These are phyloP conservation scores for Apodemia mormo DNA, from an alignment of 2,888 invertebrate genomes.

Conservation along the genomic window DNA sequence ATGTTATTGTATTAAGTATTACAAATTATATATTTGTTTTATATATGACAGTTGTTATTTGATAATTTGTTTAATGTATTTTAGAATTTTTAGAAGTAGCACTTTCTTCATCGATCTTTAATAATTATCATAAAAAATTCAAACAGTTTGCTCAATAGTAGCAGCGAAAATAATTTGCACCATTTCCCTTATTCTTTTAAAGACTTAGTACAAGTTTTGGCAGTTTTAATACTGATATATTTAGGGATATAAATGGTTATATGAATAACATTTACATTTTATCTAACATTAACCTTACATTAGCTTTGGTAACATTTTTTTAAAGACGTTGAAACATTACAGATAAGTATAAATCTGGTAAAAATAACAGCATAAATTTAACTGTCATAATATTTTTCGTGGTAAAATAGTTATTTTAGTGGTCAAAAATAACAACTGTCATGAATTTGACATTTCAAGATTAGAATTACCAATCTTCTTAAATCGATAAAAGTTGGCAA, in stretches of 20 bases:
- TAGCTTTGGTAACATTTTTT: background rate
- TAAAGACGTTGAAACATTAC: background rate
- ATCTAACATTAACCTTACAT: too few relatives aligned
- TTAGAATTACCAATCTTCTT: background rate
- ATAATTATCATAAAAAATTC: too few relatives aligned
- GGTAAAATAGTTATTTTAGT: background rate
- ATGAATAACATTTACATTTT: too few relatives aligned
- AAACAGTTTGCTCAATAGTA: background rate
- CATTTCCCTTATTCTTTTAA: background rate
- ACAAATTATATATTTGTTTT: slow-evolving; percentile 37
- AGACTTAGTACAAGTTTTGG: background rate
- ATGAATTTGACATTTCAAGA: slow-evolving; percentile 3
- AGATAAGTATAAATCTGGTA: background rate
- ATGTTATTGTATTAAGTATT: slow-evolving; percentile 49
- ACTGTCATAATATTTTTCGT: background rate
- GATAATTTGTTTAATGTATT: too few relatives aligned
- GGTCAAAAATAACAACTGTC: background rate
- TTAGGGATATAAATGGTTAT: background rate
- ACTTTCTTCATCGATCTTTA: too few relatives aligned
- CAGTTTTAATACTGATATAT: background rate
- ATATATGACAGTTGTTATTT: slow-evolving; percentile 33
- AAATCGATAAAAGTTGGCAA: slow-evolving; percentile 19
- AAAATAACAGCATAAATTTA: background rate
- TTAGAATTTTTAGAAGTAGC: too few relatives aligned
- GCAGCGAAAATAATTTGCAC: background rate